A percentile compares a stretch with the other conserved stretches of the same genome.
Evolutionary conservation across 2,888 invertebrate genomes (phyloP).

Genomic region (Cryptocephalus moraei): DNA sequence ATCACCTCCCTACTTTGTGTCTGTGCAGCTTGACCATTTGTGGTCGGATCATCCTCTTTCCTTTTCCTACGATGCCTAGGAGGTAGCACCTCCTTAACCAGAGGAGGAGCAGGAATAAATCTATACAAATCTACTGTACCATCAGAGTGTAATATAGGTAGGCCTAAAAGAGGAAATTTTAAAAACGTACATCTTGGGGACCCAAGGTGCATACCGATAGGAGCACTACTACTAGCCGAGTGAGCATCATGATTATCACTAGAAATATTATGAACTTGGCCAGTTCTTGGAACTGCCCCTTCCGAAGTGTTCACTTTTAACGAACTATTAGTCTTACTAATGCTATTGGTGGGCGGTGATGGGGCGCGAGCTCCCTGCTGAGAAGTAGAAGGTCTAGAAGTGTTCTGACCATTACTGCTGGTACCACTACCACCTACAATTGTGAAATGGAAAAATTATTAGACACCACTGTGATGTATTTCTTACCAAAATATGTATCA

Average conservation of each 20-base stretch:
- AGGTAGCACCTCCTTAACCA: conserved; percentile 35
- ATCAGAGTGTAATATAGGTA: conserved; percentile 21
- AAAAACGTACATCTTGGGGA: background rate
- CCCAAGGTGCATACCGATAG: conserved; percentile 18
- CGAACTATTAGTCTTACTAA: conserved; percentile 11
- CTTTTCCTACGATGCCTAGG: conserved; percentile 38
- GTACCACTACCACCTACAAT: conserved; percentile 5
- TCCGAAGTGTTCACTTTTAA: conserved; percentile 15
- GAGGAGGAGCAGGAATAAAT: conserved; percentile 17
- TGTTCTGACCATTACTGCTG: conserved; percentile 11
- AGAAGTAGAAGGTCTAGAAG: conserved; percentile 15
- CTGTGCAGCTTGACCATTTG: conserved; percentile 13
- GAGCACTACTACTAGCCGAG: conserved; percentile 18
- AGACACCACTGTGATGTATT: no score
- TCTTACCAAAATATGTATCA: no score
- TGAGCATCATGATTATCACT: conserved; percentile 22
- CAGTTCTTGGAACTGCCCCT: conserved; percentile 15
- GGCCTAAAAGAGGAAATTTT: conserved; percentile 6
- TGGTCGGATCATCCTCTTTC: conserved; percentile 17
- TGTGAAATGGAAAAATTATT: no score
- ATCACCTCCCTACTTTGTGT: conserved; percentile 16
- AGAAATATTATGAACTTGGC: conserved; percentile 17
- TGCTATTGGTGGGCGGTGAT: conserved; percentile 11
- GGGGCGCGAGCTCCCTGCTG: conserved; percentile 10
- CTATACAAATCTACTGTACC: conserved; percentile 21